Evolutionary conservation across 2,113 vertebrate species (phyloP), one percentile per base, ranked within the genome.

Genomic region (Poeciliopsis prolifica): DNA sequence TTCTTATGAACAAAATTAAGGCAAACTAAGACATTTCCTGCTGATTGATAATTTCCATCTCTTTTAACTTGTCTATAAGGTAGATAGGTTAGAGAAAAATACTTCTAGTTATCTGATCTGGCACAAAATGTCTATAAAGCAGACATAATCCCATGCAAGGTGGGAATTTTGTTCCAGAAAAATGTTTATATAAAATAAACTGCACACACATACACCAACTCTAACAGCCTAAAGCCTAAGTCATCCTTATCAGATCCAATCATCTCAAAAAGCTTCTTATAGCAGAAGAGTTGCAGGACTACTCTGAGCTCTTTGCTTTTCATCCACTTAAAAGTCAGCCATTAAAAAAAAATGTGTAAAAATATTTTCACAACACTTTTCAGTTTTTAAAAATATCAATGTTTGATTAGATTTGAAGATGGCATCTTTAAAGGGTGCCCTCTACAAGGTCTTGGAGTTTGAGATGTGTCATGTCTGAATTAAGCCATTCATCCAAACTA

Each of bases 391-490:
- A 37, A 37, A 37, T 11, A 37, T 37, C 35, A 37, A 4, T 42
- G 40, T 14, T 42, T 44, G 14, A 44, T 44, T 44, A 44, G 42
- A 44, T 44, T 44, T 44, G 42, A 44, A 44, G 42, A 14, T 44
- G 42, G 14, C 14, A 44, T 44, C 3, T 15, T 44, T 4, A 44
- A 15, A 44, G 42, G 14, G 12, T 15, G 35, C 13, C 0, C 42
- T 14, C 12, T 15, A 4, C 14, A 44, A 15, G 14, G 14, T 15
- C 42, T 19, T 48, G 35, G 61, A 64, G 61, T 78, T 35, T 24
- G 70, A 3, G 30, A 60, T 48, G 28, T 35, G 79, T 83, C 70
- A 73, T 64, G 62, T 82, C 24, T 74, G 9, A 5, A 70, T 11
- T 35, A 35, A 35, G 9, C 35, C 10, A 10, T 35, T 35, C 28